Base-by-base conservation (phyloP, 2,113 vertebrate species). In the Numenius arquata region DNA sequence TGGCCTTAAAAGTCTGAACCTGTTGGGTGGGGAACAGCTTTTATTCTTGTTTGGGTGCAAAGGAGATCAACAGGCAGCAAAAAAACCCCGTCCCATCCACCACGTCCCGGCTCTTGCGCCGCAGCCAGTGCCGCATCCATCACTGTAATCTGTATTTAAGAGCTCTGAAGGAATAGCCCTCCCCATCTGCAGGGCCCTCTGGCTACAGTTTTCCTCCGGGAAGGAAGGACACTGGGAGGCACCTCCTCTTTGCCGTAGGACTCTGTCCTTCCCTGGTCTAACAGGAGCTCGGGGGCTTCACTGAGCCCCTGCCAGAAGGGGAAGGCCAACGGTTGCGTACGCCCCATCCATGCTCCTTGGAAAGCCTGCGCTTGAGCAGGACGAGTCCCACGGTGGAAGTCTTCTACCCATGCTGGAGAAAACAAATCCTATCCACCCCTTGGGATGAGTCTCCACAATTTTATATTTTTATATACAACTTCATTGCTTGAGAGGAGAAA, bases 351-450 rank as follows among this genome's bases (percentile, higher is more conserved):
- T 3, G 21, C 50, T 43, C 65, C 27, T 65, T 30, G 43, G 77
- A 40, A 76, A 58, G 41, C 38, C 67, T 59, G 47, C 0, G 1
- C 32, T 19, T 38, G 36, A 52, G 36, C 20, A 38, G 63, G 36
- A 65, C 0, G 0, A 41, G n/a, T 23, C 34, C 26, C 55, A 56
- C 0, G 0, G 30, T 7, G 30, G 47, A 55, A 48, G 18, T 8
- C 70, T 75, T 56, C 11, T 12, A 36, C 75, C 26, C 12, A 1
- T 9, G n/a, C 47, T 56, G 52, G 12, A 71, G 40, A 30, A 59
- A 83, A 52, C 58, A 20, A 16, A 40, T 23, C 30, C 5, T 40
- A 8, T 19, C 30, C 26, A 72, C 52, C 43, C 52, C 45, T 73
- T 55, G 58, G 56, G 45, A 48, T 26, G 50, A n/a, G n/a, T 17